Conservation (phyloP, 2,113 vertebrate species). For the Cololabis saira region DNA sequence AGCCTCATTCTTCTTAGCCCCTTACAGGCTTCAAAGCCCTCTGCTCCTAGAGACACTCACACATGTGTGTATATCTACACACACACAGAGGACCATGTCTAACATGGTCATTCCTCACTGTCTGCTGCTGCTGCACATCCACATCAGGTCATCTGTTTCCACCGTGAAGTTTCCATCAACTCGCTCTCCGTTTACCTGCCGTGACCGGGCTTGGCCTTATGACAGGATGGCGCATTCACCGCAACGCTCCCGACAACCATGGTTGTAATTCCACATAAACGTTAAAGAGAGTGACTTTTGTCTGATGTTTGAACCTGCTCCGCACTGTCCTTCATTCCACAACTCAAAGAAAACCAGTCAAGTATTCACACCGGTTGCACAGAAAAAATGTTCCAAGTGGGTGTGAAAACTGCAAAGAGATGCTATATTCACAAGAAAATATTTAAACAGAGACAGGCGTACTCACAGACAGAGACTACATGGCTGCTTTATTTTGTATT, state of each 20-base stretch:
- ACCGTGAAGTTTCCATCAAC: slow-evolving; percentile 42
- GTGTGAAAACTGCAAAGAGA: slow-evolving; percentile 53
- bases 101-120: slow-evolving; percentile 41
- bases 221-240: slow-evolving; percentile 7
- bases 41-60: slow-evolving; percentile 44
- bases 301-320: not conserved
- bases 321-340: not conserved
- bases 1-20: slow-evolving; percentile 63
- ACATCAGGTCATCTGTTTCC: slow-evolving; percentile 48
- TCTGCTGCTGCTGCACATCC: slow-evolving; percentile 14
- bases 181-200: slow-evolving; percentile 55
- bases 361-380: slow-evolving; percentile 12
- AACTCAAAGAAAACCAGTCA: not conserved
- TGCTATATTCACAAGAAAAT: slow-evolving; percentile 62
- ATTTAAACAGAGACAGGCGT: slow-evolving; percentile 21
- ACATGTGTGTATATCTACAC: slow-evolving; percentile 31
- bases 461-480: slow-evolving; percentile 16
- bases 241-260: slow-evolving; percentile 26
- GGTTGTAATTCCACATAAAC: slow-evolving; percentile 16
- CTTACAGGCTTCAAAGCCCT: slow-evolving; percentile 74
- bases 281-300: slow-evolving; percentile 28
- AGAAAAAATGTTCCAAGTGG: slow-evolving; percentile 33
- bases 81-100: slow-evolving; percentile 1
- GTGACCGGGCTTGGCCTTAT: slow-evolving; percentile 32
- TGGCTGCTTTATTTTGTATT: slow-evolving; percentile 5